Percentiles rank a stretch among this genome's conserved stretches.
These are phyloP conservation scores for Agrypnus murinus DNA, from an alignment of 2,888 invertebrate genomes.

Conservation along the genomic window DNA sequence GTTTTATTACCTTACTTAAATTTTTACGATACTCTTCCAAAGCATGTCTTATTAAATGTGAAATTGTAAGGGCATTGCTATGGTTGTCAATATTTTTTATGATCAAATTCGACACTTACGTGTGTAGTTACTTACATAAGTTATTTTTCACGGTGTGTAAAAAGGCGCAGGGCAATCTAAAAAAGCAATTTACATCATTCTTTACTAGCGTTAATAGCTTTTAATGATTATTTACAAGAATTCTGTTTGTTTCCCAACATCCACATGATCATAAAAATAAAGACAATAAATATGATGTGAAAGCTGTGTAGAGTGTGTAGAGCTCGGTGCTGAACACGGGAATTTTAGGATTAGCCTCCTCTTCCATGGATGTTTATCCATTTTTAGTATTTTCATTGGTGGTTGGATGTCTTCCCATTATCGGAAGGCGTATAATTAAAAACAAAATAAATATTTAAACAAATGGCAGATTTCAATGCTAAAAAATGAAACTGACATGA, in stretches of 20 bases:
- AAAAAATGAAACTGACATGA: too few relatives aligned
- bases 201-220: slow-evolving; percentile 24
- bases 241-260: slow-evolving; percentile 16
- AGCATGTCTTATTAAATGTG: slow-evolving; percentile 53
- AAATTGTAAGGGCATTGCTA: slow-evolving; percentile 54
- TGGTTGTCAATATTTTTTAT: slow-evolving; percentile 56
- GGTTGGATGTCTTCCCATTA: too few relatives aligned
- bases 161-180: slow-evolving; percentile 37
- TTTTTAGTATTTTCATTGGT: too few relatives aligned
- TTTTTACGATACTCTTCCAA: slow-evolving; percentile 56
- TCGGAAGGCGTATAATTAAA: too few relatives aligned
- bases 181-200: slow-evolving; percentile 38
- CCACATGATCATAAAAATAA: background rate
- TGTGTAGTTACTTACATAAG: slow-evolving; percentile 52
- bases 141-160: slow-evolving; percentile 47
- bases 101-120: slow-evolving; percentile 56
- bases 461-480: too few relatives aligned
- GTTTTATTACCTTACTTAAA: slow-evolving; percentile 50
- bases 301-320: too few relatives aligned
- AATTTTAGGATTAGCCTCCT: too few relatives aligned
- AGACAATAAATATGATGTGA: too few relatives aligned
- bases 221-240: slow-evolving; percentile 8
- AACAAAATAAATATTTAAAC: too few relatives aligned
- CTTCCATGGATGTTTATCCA: too few relatives aligned
- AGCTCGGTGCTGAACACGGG: too few relatives aligned